phyloP scores from a whole-genome alignment of 2,888 invertebrate species.

The Troides helena region DNA sequence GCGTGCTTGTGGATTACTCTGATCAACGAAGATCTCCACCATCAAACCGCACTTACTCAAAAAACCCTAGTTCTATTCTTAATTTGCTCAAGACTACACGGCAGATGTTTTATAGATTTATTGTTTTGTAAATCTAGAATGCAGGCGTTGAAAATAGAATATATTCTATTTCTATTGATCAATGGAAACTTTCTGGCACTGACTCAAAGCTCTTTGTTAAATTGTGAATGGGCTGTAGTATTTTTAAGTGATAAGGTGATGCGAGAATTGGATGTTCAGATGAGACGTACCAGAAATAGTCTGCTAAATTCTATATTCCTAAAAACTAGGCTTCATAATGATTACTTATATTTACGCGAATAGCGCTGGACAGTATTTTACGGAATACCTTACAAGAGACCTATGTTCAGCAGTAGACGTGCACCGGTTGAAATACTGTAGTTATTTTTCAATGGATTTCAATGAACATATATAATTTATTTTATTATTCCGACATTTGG shows the following conservation, averaged over 20 bases:
- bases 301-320: neutral
- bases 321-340: neutral
- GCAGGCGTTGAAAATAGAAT: constrained; percentile 12
- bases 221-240: constrained; percentile 17
- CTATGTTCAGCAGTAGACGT: no score
- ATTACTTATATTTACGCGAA: neutral
- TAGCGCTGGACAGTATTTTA: no score
- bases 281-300: neutral
- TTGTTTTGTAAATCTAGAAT: constrained; percentile 6
- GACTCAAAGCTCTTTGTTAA: constrained; percentile 9
- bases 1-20: no score
- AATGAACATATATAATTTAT: no score
- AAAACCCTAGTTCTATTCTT: no score
- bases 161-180: constrained; percentile 12
- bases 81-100: no score
- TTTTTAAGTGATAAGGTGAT: constrained; percentile 5
- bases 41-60: no score
- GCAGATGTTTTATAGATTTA: neutral
- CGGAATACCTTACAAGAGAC: no score
- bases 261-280: neutral
- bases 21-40: no score
- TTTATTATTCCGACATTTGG: no score
- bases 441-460: no score
- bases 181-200: constrained; percentile 22
- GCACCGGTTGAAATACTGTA: no score